Evolutionary conservation across 64 coral and sea anemone genomes (phyloP).

Genomic region (Actinia tenebrosa): DNA sequence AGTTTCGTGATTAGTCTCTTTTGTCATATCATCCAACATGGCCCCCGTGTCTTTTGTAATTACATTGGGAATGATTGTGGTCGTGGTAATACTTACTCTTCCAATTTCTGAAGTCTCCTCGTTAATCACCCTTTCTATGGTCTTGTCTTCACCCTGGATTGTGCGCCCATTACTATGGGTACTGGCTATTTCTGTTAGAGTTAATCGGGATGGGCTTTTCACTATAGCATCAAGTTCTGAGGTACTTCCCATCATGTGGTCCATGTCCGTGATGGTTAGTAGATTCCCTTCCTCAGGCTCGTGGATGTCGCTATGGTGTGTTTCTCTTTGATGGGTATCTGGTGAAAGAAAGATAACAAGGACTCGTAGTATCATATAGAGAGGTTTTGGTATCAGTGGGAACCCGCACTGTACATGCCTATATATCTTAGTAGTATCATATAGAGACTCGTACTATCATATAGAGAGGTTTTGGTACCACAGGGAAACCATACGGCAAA

Average conservation of each 20-base stretch:
- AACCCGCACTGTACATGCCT: too few species aligned
- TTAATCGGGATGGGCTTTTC: not conserved
- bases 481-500: too few species aligned
- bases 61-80: too few species aligned
- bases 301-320: not conserved
- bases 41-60: too few species aligned
- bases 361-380: not conserved
- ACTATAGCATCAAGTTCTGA: not conserved
- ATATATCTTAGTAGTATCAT: too few species aligned
- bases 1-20: too few species aligned
- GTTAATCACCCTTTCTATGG: slow-evolving; percentile 45
- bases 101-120: slow-evolving; percentile 70
- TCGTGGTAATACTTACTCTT: slow-evolving; percentile 28
- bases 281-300: not conserved
- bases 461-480: too few species aligned
- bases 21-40: too few species aligned
- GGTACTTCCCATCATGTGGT: not conserved
- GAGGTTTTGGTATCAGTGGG: too few species aligned
- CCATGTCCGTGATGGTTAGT: not conserved
- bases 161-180: not conserved
- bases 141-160: not conserved
- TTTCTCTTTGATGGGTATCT: not conserved
- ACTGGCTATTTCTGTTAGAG: not conserved
- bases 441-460: not conserved
- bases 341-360: not conserved